Percentiles rank a stretch among this genome's conserved stretches.
Conservation (phyloP, 1,140 invertebrate species). For the Cyclina sinensis region DNA sequence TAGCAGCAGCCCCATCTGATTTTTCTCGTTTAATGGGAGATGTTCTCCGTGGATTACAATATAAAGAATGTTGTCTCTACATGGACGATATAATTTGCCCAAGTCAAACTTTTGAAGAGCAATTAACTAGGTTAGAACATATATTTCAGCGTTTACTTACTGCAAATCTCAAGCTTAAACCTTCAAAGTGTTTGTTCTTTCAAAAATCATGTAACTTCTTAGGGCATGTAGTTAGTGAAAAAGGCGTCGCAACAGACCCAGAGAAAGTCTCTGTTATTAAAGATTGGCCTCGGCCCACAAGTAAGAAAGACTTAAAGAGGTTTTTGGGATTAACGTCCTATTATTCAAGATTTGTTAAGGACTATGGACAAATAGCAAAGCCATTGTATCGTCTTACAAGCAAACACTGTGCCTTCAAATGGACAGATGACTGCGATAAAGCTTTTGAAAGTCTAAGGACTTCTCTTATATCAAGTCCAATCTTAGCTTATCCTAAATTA, state of each 20-base stretch:
- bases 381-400: conserved; percentile 78
- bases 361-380: conserved; percentile 79
- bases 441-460: conserved; percentile 72
- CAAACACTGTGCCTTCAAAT: too few relatives aligned
- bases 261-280: conserved; percentile 47
- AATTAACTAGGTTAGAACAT: neutral
- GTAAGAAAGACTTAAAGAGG: conserved; percentile 82
- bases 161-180: conserved; percentile 45
- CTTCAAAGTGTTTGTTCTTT: conserved; percentile 75
- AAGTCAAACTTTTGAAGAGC: neutral
- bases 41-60: conserved; percentile 11
- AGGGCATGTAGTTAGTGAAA: conserved; percentile 64
- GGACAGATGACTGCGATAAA: conserved; percentile 69
- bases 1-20: neutral
- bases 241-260: conserved; percentile 62
- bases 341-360: conserved; percentile 83
- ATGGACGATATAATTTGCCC: conserved; percentile 36
- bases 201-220: conserved; percentile 66
- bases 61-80: conserved; percentile 37
- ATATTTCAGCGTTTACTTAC: too few relatives aligned
- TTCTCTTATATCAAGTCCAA: conserved; percentile 55
- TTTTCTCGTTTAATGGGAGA: conserved; percentile 35
- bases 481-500: conserved; percentile 57
- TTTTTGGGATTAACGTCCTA: conserved; percentile 87
- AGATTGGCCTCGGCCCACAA: conserved; percentile 73